These are phyloP conservation scores for Ceramica pisi DNA, from an alignment of 2,888 invertebrate species.

Conservation along the genomic window DNA sequence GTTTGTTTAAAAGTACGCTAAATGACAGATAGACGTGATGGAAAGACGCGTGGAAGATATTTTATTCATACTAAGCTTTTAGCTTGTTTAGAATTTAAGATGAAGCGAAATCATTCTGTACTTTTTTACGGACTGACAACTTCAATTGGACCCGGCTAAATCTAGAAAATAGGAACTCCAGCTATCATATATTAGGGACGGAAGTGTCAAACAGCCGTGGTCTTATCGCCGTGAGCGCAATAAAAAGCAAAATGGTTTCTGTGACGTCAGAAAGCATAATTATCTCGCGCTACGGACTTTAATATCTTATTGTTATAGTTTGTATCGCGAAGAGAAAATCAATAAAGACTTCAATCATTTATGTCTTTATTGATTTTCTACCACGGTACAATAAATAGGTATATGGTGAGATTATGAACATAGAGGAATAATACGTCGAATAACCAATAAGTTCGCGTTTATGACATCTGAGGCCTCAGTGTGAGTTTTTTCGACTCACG, in stretches of 20 bases:
- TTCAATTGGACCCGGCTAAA: neutral
- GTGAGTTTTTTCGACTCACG: too few relatives aligned
- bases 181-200: neutral
- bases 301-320: conserved; percentile 27
- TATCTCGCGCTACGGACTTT: conserved; percentile 3
- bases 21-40: neutral
- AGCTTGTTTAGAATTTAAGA: too few relatives aligned
- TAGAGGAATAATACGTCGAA: too few relatives aligned
- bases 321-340: conserved; percentile 3
- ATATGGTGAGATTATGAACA: too few relatives aligned
- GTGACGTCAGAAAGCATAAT: conserved; percentile 31
- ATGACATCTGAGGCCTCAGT: too few relatives aligned
- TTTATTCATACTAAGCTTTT: neutral
- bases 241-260: conserved; percentile 22
- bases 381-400: too few relatives aligned
- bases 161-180: neutral
- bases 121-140: neutral
- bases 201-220: conserved; percentile 10
- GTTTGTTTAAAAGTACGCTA: neutral
- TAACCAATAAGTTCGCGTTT: too few relatives aligned
- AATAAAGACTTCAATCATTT: neutral
- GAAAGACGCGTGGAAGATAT: neutral
- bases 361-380: too few relatives aligned
- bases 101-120: too few relatives aligned
- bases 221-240: conserved; percentile 6